Evolutionary conservation across 2,888 invertebrate genomes (phyloP), one percentile per base, ranked within the genome.

Genomic region (Eretmocerus hayati): DNA sequence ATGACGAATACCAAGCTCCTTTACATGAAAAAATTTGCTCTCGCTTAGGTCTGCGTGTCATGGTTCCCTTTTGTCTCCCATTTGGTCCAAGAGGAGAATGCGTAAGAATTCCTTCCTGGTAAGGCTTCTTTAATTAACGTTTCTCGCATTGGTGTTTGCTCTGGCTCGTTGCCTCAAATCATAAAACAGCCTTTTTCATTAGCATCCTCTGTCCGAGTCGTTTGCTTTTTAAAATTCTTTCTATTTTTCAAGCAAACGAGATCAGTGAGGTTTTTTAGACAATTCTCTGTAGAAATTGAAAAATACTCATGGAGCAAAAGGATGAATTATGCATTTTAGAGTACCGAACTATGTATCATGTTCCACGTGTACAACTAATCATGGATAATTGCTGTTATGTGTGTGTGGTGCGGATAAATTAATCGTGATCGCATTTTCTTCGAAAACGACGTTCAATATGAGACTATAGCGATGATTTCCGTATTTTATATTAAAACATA

Each of bases 101-200:
- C 33, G n/a, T 18, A 23, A 42, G 47, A 39, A 40, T 31, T 51
- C 18, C 19, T 47, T 40, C 33, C 23, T 44, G 37, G 36, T 40
- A 38, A 37, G 22, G 39, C 36, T 33, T 51, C 41, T 51, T 48
- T 51, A 44, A 51, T 51, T 47, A 51, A 43, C 41, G 47, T 42
- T 44, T 18, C 40, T 49, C 37, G 33, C 44, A 11, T 20, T 38
- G 20, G 22, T 32, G 18, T 22, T 26, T 16, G 11, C n/a, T 21
- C 9, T 35, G 33, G 46, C 40, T 41, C 35, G 45, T 19, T 19
- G 18, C 23, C 18, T 41, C 46, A 41, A 33, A 38, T 47, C 42
- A 47, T 42, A 38, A 48, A 40, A 42, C 38, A 26, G 9, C 1
- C 16, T 20, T 42, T 41, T 48, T 47, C 42, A 37, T 42, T 42